Evolutionary conservation across 2,113 vertebrate species (phyloP).

Genomic region (Fregetta grallaria): DNA sequence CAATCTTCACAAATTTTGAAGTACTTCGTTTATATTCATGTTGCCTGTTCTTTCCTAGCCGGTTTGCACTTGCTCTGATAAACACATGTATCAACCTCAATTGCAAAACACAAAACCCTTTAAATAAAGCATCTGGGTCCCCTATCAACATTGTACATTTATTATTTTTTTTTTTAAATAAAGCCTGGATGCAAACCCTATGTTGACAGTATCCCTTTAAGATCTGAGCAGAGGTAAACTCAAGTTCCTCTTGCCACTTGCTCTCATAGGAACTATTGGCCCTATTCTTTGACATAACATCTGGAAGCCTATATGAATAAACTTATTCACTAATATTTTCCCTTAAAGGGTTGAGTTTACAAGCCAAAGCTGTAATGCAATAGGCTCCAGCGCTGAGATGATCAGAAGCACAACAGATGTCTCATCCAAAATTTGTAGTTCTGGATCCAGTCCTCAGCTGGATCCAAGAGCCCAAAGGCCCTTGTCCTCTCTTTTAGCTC

Average conservation of each 20-base stretch:
- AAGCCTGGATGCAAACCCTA: not conserved
- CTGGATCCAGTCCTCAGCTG: not conserved
- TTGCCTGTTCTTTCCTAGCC: not conserved
- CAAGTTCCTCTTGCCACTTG: not conserved
- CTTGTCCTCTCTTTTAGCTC: not conserved
- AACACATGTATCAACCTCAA: not conserved
- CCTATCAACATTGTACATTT: not conserved
- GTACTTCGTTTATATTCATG: not conserved
- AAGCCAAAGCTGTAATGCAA: not conserved
- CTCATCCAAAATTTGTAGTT: not conserved
- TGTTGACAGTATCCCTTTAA: not conserved
- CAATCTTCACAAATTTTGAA: not conserved
- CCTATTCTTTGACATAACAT: not conserved
- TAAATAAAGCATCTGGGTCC: not conserved
- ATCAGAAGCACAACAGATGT: not conserved
- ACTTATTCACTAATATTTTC: not conserved
- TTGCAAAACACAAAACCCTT: not conserved
- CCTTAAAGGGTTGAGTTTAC: not conserved
- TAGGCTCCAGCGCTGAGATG: not conserved
- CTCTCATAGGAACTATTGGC: not conserved
- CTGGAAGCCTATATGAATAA: not conserved
- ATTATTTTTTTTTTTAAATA: not conserved
- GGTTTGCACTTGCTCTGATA: not conserved
- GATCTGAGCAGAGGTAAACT: not conserved
- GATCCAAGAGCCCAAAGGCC: not conserved